phyloP scores from a whole-genome alignment of 2,113 vertebrate genomes.

The Ceuthmochares aereus region DNA sequence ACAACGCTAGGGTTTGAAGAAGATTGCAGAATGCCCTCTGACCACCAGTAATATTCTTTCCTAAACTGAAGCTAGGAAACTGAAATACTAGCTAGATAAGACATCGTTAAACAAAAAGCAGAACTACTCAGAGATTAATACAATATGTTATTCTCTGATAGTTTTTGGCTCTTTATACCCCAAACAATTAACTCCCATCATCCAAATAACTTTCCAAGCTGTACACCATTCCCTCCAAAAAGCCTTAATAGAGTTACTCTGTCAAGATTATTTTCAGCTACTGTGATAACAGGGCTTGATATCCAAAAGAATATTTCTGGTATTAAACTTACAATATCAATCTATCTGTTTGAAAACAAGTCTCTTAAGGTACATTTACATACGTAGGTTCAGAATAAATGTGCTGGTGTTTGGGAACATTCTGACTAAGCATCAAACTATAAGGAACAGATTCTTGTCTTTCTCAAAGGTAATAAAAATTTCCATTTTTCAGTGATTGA shows the following conservation, averaged over 20 bases:
- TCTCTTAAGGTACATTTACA: too few relatives aligned
- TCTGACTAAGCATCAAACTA: neutral
- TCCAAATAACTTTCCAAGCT: neutral
- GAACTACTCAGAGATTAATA: neutral
- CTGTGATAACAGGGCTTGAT: rapidly evolving
- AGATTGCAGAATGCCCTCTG: neutral
- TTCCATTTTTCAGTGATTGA: neutral
- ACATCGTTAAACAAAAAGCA: neutral
- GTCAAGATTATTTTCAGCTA: neutral
- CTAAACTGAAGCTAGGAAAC: neutral
- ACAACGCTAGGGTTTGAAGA: neutral
- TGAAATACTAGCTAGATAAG: neutral
- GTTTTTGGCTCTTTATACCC: neutral
- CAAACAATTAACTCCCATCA: neutral
- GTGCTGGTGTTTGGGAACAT: neutral
- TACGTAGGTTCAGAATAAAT: neutral
- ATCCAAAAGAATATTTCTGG: neutral
- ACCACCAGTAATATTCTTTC: neutral
- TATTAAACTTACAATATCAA: neutral
- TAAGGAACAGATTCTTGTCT: neutral
- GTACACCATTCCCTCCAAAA: rapidly evolving
- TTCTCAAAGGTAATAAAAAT: neutral
- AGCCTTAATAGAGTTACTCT: neutral
- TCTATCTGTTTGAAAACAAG: too few relatives aligned
- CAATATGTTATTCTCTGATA: neutral